phyloP scores from a whole-genome alignment of 1,140 invertebrate genomes.

The Holotrichia oblita region DNA sequence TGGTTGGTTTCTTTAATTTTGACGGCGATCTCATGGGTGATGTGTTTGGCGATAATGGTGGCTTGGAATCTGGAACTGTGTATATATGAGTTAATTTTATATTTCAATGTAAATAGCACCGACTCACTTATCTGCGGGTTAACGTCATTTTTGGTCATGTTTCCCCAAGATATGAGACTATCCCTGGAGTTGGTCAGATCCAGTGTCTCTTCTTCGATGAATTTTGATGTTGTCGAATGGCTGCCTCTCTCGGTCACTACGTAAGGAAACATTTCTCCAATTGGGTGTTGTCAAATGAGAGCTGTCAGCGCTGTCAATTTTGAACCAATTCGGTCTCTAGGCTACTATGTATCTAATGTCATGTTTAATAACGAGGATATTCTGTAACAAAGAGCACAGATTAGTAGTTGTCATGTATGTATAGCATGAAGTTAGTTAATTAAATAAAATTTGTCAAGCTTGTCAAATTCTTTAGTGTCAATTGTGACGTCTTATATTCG shows the following conservation, averaged over 20 bases:
- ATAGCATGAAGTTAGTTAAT: too few species aligned
- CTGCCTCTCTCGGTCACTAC: slow-evolving; percentile 49
- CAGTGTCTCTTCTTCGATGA: slow-evolving; percentile 33
- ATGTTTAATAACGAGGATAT: neutral
- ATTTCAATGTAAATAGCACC: neutral
- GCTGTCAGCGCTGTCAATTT: slow-evolving; percentile 28
- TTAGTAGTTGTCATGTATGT: too few species aligned
- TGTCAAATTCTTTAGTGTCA: too few species aligned
- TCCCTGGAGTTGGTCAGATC: slow-evolving; percentile 8
- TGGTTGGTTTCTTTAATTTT: slow-evolving; percentile 39
- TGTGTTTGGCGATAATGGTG: neutral
- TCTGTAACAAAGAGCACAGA: neutral
- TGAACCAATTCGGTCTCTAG: slow-evolving; percentile 11
- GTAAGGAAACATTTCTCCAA: slow-evolving; percentile 54
- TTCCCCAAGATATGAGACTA: slow-evolving; percentile 43
- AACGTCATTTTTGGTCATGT: slow-evolving; percentile 29
- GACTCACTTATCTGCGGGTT: slow-evolving; percentile 25
- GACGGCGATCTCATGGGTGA: slow-evolving; percentile 34
- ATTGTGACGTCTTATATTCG: too few species aligned
- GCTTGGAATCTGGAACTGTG: neutral
- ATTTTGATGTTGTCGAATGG: slow-evolving; percentile 39
- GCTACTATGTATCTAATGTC: slow-evolving; percentile 5
- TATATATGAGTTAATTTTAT: neutral
- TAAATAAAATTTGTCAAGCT: too few species aligned
- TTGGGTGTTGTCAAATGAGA: slow-evolving; percentile 30